Evolutionary conservation across 2,113 vertebrate species (phyloP), one percentile per base, ranked within the genome.

Genomic region (Hippopotamus amphibius): DNA sequence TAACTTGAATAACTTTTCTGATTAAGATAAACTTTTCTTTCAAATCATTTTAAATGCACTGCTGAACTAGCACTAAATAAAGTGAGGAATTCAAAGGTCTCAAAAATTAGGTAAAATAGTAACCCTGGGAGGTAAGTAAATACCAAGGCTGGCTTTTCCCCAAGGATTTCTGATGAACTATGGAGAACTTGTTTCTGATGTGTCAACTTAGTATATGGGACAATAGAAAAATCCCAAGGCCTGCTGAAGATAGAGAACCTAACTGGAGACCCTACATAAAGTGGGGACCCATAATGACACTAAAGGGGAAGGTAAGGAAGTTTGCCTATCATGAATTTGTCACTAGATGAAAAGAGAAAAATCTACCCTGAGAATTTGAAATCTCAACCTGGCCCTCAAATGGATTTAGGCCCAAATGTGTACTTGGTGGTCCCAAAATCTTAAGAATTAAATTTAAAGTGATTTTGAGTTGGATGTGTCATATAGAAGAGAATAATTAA

Each of bases 11-110:
- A 43, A 71, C 33, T 96, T 87, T 53, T 65, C 55, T 79, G 10
- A 61, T 61, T 21, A 79, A 88, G 68, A 69, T 2, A 72, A 53
- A 93, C 26, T 91, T 88, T 96, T 93, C 28, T 93, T 76, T 59
- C 10, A 8, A 90, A 50, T 88, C 41, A 50, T 71, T 71, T 80
- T 88, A 63, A 87, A 84, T 79, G 7, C 3, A 69, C 30, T 77
- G 55, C 16, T 88, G 50, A 93, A 26, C 24, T 43, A 28, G 30
- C 41, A 63, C 57, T n/a, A 17, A n/a, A 9, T 12, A 61, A 48
- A 46, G 37, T 12, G 30, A 76, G 33, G 14, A 74, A 65, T 10
- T 6, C 2, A 33, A 77, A 76, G 21, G 53, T 30, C 22, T 37
- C 92, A 74, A 92, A 92, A 66, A 9, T 66, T 65, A 93, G n/a